Evolutionary conservation across 1,140 invertebrate genomes (phyloP).

Genomic region (Megathymus violae): DNA sequence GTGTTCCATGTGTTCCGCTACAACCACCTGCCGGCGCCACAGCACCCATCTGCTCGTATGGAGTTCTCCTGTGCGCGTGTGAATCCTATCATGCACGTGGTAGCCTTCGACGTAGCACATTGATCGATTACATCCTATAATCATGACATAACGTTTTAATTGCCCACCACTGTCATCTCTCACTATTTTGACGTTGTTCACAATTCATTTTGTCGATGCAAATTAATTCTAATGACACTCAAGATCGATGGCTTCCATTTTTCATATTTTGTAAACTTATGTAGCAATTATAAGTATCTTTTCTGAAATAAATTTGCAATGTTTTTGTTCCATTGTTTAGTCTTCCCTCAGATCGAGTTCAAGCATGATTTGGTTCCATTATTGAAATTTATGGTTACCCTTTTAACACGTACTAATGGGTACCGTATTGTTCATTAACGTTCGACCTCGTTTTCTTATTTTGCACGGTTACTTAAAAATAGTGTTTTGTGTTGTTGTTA

Average conservation of each 20-base stretch:
- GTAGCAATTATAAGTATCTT: constrained; percentile 27
- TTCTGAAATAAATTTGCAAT: constrained; percentile 12
- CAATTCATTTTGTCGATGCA: constrained; percentile 11
- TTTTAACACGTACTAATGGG: constrained; percentile 34
- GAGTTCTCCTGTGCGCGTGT: constrained; percentile 50
- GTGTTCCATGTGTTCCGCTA: constrained; percentile 81
- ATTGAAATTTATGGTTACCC: constrained; percentile 29
- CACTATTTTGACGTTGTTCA: not conserved
- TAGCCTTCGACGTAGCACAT: constrained; percentile 27
- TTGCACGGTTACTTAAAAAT: constrained; percentile 35
- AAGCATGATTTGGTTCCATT: constrained; percentile 23
- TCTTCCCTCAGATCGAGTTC: not conserved
- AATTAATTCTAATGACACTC: constrained; percentile 4
- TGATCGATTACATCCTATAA: not conserved
- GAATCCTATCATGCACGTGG: constrained; percentile 40
- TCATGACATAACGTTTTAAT: not conserved
- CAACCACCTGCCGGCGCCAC: constrained; percentile 76
- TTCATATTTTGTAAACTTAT: constrained; percentile 29
- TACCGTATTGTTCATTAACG: constrained; percentile 33
- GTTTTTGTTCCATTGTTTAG: constrained; percentile 26
- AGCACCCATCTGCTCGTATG: constrained; percentile 69
- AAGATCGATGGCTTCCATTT: constrained; percentile 19
- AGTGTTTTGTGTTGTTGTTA: constrained; percentile 17
- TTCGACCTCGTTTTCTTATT: constrained; percentile 23
- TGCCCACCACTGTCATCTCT: not conserved